Base-by-base conservation (phyloP, 30 jellyfish, hydroid and myxozoan species). In the Rhopilema esculentum region DNA sequence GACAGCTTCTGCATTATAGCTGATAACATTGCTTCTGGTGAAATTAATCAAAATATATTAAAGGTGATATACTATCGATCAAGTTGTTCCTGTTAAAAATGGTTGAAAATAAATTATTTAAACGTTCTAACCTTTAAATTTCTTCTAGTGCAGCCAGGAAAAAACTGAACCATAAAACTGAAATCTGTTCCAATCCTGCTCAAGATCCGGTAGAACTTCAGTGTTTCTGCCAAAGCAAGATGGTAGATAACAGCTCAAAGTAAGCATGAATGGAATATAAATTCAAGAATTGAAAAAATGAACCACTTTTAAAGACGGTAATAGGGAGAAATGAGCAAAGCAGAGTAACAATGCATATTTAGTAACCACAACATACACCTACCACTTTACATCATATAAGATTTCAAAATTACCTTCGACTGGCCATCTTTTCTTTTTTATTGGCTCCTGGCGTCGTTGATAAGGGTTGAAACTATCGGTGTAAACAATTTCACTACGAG, bases 161-260 rank as follows among this genome's bases (percentile, higher is more conserved):
- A 83, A 30, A 77, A 87, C 75, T 83, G 92, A 20, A 72, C 69
- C 97, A 93, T 89, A 48, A 93, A 71, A 29, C 91, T 89, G 89
- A 93, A 93, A 69, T 93, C 98, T 17, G 98, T 93, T 48, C 98
- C 98, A 50, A 93, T 75, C 51, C 91, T 91, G 81, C 98, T 89
- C 79, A 93, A 53, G 31, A 93, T 93, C 49, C 91, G 62, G 89
- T 93, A 93, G 66, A 93, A 93, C 48, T 89, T 86, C 80, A 93
- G 74, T 48, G 98, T 93, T 26, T 84, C 98, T 93, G 67, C 62
- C 26, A 29, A n/a, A 33, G 18, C 20, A 16, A 17, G 20, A 20
- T 4, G 0, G 50, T 15, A 12, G 80, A 27, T 21, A 22, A 27
- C 18, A 33, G 50, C 79, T 19, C 6, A 17, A 68, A 25, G 0